Conservation (phyloP, 1,140 invertebrate genomes). For the Zaprionus davidi region DNA sequence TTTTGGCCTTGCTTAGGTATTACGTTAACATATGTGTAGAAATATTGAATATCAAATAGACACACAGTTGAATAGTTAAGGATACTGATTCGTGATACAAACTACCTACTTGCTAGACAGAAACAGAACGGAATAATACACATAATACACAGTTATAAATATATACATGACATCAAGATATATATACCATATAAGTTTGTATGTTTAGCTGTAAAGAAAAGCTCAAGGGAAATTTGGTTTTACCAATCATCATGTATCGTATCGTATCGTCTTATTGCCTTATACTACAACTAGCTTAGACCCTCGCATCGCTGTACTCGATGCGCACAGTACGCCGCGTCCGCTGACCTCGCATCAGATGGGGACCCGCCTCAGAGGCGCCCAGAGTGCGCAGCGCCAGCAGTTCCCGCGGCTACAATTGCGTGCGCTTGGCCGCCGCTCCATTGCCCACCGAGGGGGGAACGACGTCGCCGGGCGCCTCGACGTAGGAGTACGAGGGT, state of each 20-base stretch:
- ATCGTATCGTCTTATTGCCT: constrained; percentile 6
- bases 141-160: background rate
- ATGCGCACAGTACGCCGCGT: constrained; percentile 70
- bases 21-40: constrained; percentile 1
- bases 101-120: constrained; percentile 27
- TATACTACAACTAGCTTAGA: constrained; percentile 34
- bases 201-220: background rate
- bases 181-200: background rate
- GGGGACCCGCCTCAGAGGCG: constrained; percentile 27
- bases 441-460: constrained; percentile 16
- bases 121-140: background rate
- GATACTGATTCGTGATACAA: background rate
- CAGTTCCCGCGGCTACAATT: constrained; percentile 78
- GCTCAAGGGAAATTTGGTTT: constrained; percentile 22
- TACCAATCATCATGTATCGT: constrained; percentile 13
- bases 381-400: constrained; percentile 67
- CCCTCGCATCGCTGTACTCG: constrained; percentile 71
- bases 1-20: constrained; percentile 42
- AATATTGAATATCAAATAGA: constrained; percentile 26
- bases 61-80: constrained; percentile 20
- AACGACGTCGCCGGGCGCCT: constrained; percentile 45
- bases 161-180: background rate
- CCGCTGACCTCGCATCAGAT: constrained; percentile 50
- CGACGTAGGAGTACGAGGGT: constrained; percentile 71
- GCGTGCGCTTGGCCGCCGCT: constrained; percentile 58